Base-by-base conservation (phyloP, 2,113 vertebrate species). In the Butorides virescens region DNA sequence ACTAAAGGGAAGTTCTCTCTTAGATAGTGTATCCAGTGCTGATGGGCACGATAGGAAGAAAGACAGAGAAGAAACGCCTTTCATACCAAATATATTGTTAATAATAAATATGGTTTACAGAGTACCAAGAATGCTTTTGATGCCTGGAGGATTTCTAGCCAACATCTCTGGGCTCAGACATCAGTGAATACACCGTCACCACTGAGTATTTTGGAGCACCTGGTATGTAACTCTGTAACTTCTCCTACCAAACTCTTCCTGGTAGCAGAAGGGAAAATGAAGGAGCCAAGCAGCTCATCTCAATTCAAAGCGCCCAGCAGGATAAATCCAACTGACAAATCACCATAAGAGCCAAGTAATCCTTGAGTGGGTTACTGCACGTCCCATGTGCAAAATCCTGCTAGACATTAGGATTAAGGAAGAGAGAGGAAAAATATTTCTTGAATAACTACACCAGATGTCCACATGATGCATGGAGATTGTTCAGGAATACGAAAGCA, bases 291-390 rank as follows among this genome's bases (percentile, higher is more conserved):
- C 1, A 4, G 23, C 52, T 85, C 44, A 70, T 82, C 34, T 72
- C 27, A 59, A 17, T 72, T 96, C 61, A 76, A 94, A 95, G 73
- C 0, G 2, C 30, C 30, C 67, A 17, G 30, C 46, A 62, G 0
- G 61, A 87, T 68, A 87, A 95, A 92, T 72, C 19, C 34, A 85
- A n/a, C 52, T 68, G 44, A 87, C 87, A 95, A 85, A 96, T 63
- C 5, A 1, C 59, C 2, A 1, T 86, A 87, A 92, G 21, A 63
- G 8, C 20, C n/a, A 87, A 75, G 46, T 79, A 93, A 96, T 95
- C 87, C 66, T 27, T 87, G 65, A 91, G 76, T 74, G 76, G 32
- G 56, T 72, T 92, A 71, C 34, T 56, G 34, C 27, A 81, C 92
- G 47, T 84, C 65, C 26, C 65, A 42, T 52, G 63, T 61, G 76